phyloP scores from a whole-genome alignment of 2,888 invertebrate genomes.

The Capitulum mitella region DNA sequence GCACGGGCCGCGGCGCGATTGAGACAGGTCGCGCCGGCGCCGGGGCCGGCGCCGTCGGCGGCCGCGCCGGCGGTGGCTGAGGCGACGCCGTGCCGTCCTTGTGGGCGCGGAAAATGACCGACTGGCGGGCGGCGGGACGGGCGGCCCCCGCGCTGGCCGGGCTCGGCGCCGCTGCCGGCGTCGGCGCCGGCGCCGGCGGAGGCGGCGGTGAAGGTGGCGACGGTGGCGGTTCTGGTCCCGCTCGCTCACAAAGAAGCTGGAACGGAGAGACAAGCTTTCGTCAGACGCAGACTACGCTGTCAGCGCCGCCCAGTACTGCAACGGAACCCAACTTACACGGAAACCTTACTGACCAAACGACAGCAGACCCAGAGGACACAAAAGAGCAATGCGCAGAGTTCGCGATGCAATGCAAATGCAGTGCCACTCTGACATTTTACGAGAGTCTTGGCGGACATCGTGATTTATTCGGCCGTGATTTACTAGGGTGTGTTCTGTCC shows the following conservation, averaged over 20 bases:
- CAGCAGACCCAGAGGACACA: no score
- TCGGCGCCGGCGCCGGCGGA: neutral
- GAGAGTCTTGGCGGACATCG: no score
- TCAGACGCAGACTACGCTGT: no score
- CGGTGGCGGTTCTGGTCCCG: neutral
- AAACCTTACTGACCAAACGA: no score
- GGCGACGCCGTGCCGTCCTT: slow-evolving; percentile 64
- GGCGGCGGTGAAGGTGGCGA: neutral
- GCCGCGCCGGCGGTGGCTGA: slow-evolving; percentile 20
- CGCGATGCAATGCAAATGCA: no score
- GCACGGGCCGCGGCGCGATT: neutral
- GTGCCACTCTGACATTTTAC: no score
- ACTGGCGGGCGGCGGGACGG: slow-evolving; percentile 46
- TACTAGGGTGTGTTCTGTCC: no score
- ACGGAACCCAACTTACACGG: no score
- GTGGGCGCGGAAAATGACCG: slow-evolving; percentile 79
- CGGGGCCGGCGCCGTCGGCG: slow-evolving; percentile 15
- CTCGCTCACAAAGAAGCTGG: slow-evolving; percentile 4
- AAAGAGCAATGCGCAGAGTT: no score
- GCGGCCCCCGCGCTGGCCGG: neutral
- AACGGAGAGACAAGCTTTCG: no score
- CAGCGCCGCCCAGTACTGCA: no score
- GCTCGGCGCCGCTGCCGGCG: slow-evolving; percentile 38
- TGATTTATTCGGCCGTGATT: no score
- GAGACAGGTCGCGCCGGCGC: slow-evolving; percentile 27